Evolutionary conservation across 1,140 invertebrate species (phyloP).

Genomic region (Leptopilina boulardi): DNA sequence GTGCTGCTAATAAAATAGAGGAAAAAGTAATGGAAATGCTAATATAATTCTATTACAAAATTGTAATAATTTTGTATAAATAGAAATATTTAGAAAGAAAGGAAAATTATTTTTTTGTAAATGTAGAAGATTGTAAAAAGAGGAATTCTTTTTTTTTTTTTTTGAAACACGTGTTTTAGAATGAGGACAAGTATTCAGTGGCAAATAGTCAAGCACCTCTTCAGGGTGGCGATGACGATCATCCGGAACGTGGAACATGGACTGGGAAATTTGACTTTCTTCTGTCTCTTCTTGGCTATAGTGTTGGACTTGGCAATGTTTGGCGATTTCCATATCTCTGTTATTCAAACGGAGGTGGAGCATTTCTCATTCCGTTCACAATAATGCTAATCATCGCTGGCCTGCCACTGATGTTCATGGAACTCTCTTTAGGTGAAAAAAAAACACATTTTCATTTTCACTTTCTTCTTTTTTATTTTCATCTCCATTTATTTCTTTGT

Average conservation of each 20-base stretch:
- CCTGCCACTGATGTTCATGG: constrained; percentile 92
- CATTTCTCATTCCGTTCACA: constrained; percentile 89
- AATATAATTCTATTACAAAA: too few species aligned
- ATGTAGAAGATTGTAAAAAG: background rate
- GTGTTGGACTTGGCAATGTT: constrained; percentile 90
- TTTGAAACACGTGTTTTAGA: constrained; percentile 55
- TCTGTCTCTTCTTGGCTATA: constrained; percentile 89
- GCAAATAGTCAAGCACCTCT: constrained; percentile 76
- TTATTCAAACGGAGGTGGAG: constrained; percentile 88
- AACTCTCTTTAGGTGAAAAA: constrained; percentile 81
- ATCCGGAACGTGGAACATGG: constrained; percentile 85
- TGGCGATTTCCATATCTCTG: constrained; percentile 89
- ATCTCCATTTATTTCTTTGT: background rate
- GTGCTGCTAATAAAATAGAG: too few species aligned
- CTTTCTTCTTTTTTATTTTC: background rate
- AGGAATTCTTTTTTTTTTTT: background rate
- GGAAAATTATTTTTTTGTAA: background rate
- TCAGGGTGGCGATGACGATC: constrained; percentile 71
- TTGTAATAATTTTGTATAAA: too few species aligned
- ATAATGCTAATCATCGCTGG: constrained; percentile 91
- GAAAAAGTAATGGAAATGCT: too few species aligned
- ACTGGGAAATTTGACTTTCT: constrained; percentile 88
- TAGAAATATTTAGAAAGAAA: too few species aligned
- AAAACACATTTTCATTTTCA: background rate
- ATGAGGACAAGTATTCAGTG: constrained; percentile 76